A percentile compares a stretch with the other conserved stretches of the same genome.
Evolutionary conservation across 2,113 vertebrate genomes (phyloP).

Genomic region (Upupa epops): DNA sequence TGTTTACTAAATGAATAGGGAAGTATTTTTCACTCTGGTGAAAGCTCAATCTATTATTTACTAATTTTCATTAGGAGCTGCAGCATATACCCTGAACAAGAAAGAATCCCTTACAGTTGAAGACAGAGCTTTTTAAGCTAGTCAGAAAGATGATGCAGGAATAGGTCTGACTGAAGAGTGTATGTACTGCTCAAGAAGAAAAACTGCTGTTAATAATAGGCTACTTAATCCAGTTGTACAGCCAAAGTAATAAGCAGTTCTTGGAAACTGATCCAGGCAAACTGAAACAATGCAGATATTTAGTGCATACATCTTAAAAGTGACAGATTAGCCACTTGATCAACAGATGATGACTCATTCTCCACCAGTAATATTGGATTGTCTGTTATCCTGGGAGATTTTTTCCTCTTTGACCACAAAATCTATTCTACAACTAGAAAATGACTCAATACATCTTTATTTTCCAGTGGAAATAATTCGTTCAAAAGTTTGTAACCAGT

Average conservation of each 20-base stretch:
- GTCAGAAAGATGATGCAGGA: neutral
- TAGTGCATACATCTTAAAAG: neutral
- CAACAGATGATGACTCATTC: neutral
- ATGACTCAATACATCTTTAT: neutral
- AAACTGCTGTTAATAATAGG: neutral
- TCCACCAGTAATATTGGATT: neutral
- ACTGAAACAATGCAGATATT: accelerated
- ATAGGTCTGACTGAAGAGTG: neutral
- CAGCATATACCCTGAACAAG: neutral
- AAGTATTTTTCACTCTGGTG: neutral
- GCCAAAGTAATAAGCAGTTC: neutral
- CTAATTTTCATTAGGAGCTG: neutral
- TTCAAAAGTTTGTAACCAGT: neutral
- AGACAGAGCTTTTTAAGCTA: neutral
- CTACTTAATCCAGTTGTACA: neutral
- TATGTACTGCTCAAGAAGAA: neutral
- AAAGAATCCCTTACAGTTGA: neutral
- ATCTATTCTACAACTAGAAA: neutral
- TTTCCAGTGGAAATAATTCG: neutral
- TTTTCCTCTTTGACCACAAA: neutral
- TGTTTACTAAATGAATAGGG: neutral
- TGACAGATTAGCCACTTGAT: neutral
- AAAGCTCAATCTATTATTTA: neutral
- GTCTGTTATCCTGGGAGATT: neutral
- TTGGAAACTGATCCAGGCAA: neutral